These are phyloP conservation scores for Arvicanthis niloticus DNA, from an alignment of 2,113 vertebrate species.

Conservation along the genomic window DNA sequence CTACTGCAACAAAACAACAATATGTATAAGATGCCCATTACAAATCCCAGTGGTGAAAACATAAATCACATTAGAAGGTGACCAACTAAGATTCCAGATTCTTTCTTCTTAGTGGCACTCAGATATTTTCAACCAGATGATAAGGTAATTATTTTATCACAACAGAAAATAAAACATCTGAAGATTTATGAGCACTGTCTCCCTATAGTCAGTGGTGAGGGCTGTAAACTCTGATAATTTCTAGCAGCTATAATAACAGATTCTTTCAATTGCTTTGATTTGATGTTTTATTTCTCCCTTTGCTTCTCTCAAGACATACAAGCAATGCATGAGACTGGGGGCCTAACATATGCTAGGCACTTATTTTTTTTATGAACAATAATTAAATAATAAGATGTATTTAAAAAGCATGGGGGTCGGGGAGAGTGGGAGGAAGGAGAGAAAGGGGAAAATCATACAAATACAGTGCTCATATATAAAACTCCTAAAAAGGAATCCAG, in stretches of 20 bases:
- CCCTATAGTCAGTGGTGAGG: neutral
- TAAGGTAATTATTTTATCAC: neutral
- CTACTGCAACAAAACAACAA: neutral
- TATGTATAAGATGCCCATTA: too few species aligned
- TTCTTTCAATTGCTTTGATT: neutral
- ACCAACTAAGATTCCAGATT: neutral
- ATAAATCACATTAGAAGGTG: neutral
- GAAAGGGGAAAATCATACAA: too few species aligned
- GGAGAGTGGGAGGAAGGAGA: too few species aligned
- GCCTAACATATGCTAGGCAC: neutral
- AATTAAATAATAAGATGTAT: too few species aligned
- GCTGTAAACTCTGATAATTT: too few species aligned
- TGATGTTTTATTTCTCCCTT: neutral
- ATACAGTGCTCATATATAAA: too few species aligned
- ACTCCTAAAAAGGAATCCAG: too few species aligned
- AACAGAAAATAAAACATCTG: neutral
- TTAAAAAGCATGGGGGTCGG: too few species aligned
- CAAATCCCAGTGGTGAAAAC: neutral
- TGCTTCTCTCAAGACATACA: neutral
- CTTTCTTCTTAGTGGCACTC: neutral
- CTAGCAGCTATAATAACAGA: neutral
- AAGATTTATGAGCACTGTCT: neutral
- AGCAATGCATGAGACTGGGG: neutral
- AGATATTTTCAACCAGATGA: neutral
- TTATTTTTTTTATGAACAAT: too few species aligned